Percentiles rank a stretch among this genome's conserved stretches.
Conservation (phyloP, 2,113 vertebrate species). For the Nannobrachium achirus region DNA sequence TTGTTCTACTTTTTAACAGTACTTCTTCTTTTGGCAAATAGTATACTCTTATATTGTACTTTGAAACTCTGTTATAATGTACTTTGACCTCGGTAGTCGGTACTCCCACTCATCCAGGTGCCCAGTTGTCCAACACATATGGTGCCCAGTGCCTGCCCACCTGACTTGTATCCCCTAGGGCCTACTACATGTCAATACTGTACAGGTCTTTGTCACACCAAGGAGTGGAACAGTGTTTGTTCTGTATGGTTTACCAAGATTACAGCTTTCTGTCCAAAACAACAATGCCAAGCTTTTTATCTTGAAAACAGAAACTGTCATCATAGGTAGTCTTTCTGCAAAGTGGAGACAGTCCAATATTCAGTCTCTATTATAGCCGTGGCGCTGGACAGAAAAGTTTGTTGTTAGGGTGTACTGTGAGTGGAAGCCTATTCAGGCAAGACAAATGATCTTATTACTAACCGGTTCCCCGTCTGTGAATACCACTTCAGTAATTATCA, state of each 20-base stretch:
- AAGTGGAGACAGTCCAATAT: slow-evolving; percentile 9
- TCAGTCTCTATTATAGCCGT: slow-evolving; percentile 18
- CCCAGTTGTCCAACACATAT: no score
- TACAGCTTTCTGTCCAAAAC: slow-evolving; percentile 27
- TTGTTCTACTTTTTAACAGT: no score
- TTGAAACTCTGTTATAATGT: no score
- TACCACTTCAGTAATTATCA: not conserved
- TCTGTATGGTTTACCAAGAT: slow-evolving; percentile 39
- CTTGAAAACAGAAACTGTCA: slow-evolving; percentile 44
- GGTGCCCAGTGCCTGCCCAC: no score
- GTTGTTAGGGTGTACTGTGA: not conserved
- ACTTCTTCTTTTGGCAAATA: no score
- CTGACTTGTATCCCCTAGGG: no score
- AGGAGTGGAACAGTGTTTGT: slow-evolving; percentile 33
- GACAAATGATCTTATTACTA: not conserved
- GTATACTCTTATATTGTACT: no score
- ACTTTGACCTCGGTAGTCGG: no score
- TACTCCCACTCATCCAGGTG: no score
- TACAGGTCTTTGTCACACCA: slow-evolving; percentile 16
- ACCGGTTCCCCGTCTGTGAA: not conserved
- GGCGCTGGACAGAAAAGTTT: slow-evolving; percentile 27
- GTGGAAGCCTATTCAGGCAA: slow-evolving; percentile 2
- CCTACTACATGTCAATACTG: no score
- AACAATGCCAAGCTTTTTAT: slow-evolving; percentile 34
- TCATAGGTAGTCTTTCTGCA: slow-evolving; percentile 38